These are phyloP conservation scores for Cylindroiulus punctatus DNA, from an alignment of 2,888 invertebrate genomes.

Conservation along the genomic window DNA sequence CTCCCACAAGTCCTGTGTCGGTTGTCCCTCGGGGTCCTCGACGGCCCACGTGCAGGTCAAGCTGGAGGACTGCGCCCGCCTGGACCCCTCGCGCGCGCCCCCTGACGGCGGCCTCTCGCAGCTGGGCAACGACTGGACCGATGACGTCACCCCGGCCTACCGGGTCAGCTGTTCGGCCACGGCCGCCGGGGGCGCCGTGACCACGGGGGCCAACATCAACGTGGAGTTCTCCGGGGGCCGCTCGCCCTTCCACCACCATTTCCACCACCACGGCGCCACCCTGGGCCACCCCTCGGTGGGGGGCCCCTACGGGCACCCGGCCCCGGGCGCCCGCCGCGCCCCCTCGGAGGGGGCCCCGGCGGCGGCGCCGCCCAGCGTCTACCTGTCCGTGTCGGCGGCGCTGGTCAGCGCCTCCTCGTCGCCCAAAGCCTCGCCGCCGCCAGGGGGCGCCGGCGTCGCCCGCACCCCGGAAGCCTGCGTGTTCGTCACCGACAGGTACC, in stretches of 20 bases:
- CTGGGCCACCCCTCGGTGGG: not conserved
- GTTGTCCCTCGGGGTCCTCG: not conserved
- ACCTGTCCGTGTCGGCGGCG: conserved; percentile 50
- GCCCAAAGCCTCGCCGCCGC: conserved; percentile 26
- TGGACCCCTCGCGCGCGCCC: not conserved
- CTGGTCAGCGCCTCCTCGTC: conserved; percentile 49
- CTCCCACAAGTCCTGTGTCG: conserved; percentile 13
- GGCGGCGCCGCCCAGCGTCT: conserved; percentile 44
- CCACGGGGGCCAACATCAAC: conserved; percentile 52
- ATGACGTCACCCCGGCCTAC: conserved; percentile 33
- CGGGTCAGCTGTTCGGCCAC: conserved; percentile 42
- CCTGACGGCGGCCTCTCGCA: not conserved
- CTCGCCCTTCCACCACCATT: conserved; percentile 46
- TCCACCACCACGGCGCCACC: conserved; percentile 44
- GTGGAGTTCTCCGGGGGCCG: conserved; percentile 48
- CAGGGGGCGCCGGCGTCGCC: not conserved
- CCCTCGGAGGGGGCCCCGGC: not conserved
- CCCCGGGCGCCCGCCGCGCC: not conserved
- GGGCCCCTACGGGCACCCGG: not conserved
- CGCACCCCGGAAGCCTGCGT: conserved; percentile 51
- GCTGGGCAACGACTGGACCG: conserved; percentile 9
- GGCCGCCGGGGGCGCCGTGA: conserved; percentile 42
- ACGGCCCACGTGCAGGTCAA: conserved; percentile 51
- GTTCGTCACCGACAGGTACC: conserved; percentile 51
- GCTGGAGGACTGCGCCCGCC: conserved; percentile 36